Percentiles rank a stretch among this genome's conserved stretches.
phyloP scores from a whole-genome alignment of 2,113 vertebrate species.

The Dicentrarchus labrax region DNA sequence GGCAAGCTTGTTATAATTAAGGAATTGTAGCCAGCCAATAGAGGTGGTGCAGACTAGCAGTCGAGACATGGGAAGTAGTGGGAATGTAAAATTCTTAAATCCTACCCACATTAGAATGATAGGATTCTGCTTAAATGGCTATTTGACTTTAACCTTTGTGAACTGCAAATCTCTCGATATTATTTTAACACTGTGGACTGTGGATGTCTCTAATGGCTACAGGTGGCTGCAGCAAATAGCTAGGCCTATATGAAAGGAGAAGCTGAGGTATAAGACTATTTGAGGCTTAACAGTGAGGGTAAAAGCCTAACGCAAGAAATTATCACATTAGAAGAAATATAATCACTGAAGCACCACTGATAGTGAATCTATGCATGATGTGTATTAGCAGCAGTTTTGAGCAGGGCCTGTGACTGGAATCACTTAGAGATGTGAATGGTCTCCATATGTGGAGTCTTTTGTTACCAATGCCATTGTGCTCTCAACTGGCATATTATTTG shows the following conservation, averaged over 20 bases:
- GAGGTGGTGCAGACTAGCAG: conserved; percentile 18
- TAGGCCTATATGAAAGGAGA: neutral
- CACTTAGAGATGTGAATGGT: conserved; percentile 57
- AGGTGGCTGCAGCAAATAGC: conserved; percentile 9
- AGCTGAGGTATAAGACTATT: neutral
- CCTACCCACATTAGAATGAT: conserved; percentile 28
- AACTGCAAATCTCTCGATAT: neutral
- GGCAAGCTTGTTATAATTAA: conserved; percentile 22
- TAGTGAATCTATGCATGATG: neutral
- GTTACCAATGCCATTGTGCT: conserved; percentile 7
- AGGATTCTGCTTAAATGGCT: conserved; percentile 17
- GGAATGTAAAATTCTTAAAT: conserved; percentile 28
- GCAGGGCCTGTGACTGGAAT: conserved; percentile 43
- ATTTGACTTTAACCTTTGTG: neutral
- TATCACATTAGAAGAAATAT: neutral
- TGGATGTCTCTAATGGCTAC: neutral
- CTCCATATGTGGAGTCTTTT: conserved; percentile 56
- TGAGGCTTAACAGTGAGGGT: conserved; percentile 12
- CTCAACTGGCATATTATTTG: conserved; percentile 21
- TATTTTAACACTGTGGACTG: conserved; percentile 18
- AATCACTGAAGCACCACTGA: neutral
- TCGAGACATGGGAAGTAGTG: conserved; percentile 26
- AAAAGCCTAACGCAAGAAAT: neutral
- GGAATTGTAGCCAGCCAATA: conserved; percentile 3
- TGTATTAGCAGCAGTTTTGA: conserved; percentile 6